Evolutionary conservation across 2,113 vertebrate species (phyloP).

Genomic region (Penelope pileata): DNA sequence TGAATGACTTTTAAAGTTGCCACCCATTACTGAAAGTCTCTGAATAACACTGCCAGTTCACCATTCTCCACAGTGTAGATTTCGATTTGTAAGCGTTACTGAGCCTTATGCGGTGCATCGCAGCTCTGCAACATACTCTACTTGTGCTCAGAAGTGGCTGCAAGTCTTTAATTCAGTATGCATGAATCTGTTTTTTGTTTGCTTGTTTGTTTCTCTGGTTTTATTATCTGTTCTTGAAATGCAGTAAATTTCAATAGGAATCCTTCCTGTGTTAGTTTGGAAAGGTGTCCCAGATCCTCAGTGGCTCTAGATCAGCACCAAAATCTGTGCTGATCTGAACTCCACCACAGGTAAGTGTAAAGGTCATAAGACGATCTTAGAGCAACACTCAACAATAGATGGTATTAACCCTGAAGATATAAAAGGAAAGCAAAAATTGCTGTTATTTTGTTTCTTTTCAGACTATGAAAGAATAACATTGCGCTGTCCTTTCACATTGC

Average conservation of each 20-base stretch:
- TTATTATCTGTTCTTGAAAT: background rate
- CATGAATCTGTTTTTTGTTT: background rate
- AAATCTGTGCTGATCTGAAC: background rate
- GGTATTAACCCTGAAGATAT: background rate
- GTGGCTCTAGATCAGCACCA: background rate
- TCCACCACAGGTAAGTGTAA: background rate
- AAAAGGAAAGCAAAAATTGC: background rate
- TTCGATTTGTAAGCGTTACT: background rate
- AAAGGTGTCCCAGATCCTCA: background rate
- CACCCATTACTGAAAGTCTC: background rate
- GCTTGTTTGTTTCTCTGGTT: background rate
- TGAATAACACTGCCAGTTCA: background rate
- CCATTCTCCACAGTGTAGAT: background rate
- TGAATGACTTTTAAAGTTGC: background rate
- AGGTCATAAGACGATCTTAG: background rate
- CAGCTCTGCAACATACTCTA: background rate
- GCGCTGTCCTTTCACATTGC: background rate
- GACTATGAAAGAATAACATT: background rate
- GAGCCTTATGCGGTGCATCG: rapidly evolving
- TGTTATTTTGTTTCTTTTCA: background rate
- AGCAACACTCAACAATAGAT: background rate
- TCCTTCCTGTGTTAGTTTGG: background rate
- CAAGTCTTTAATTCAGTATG: background rate
- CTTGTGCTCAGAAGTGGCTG: background rate
- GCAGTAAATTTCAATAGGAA: background rate